Evolutionary conservation across 2,888 invertebrate genomes (phyloP).

Genomic region (Pandemis corylana): DNA sequence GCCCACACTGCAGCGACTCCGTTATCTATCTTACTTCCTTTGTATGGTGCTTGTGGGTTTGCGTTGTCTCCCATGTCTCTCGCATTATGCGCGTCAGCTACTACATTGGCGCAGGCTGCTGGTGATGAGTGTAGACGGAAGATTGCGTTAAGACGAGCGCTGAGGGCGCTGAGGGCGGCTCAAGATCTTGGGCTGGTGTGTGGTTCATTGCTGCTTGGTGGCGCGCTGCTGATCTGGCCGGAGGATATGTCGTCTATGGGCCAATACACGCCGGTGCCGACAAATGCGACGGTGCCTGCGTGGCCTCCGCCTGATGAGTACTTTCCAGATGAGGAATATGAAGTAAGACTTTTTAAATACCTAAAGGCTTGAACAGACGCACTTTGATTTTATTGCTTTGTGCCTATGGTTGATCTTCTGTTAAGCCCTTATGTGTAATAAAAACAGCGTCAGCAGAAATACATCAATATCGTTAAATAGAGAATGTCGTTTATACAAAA

Average conservation of each 20-base stretch:
- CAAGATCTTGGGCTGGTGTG: conserved; percentile 77
- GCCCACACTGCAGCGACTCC: conserved; percentile 82
- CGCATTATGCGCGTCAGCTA: conserved; percentile 84
- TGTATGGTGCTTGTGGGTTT: conserved; percentile 82
- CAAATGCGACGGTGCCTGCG: conserved; percentile 68
- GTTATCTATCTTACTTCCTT: conserved; percentile 65
- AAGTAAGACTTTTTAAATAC: conserved; percentile 63
- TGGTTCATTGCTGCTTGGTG: conserved; percentile 73
- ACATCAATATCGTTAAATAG: too few relatives aligned
- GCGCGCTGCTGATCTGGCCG: conserved; percentile 80
- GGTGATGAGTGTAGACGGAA: conserved; percentile 74
- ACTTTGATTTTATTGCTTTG: too few relatives aligned
- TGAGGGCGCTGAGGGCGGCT: conserved; percentile 75
- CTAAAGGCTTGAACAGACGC: background rate
- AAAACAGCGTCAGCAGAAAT: too few relatives aligned
- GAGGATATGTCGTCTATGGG: conserved; percentile 72
- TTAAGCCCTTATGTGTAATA: too few relatives aligned
- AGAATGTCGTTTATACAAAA: too few relatives aligned
- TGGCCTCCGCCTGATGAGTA: conserved; percentile 80
- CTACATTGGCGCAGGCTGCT: conserved; percentile 83
- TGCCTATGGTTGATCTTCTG: too few relatives aligned
- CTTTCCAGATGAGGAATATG: conserved; percentile 83
- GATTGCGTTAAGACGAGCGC: conserved; percentile 70
- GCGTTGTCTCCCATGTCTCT: conserved; percentile 85
- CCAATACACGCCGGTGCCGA: conserved; percentile 70